Conservation (phyloP, 2,113 vertebrate genomes). For the Tympanuchus pallidicinctus region DNA sequence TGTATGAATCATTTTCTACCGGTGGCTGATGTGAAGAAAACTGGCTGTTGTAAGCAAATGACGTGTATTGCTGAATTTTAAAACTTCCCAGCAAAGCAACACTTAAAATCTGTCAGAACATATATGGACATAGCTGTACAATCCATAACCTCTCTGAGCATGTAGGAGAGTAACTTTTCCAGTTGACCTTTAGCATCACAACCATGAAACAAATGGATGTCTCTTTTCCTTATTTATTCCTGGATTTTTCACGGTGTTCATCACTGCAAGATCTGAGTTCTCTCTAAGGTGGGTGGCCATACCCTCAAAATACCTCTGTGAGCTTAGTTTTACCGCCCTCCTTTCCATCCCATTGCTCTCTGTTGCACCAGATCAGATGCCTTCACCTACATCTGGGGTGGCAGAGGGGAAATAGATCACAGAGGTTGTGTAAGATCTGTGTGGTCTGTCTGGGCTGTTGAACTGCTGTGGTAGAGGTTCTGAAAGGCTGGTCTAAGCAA, state of each 20-base stretch:
- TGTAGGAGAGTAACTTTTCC: slow-evolving; percentile 35
- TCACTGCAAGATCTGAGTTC: neutral
- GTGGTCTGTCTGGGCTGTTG: neutral
- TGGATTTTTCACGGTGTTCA: neutral
- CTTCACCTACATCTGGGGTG: rapidly evolving
- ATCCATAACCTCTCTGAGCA: neutral
- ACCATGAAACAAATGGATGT: neutral
- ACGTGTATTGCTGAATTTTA: slow-evolving; percentile 58
- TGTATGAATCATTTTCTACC: slow-evolving; percentile 69
- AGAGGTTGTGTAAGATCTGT: neutral
- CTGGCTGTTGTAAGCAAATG: slow-evolving; percentile 72
- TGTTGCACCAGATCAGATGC: neutral
- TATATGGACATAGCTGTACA: slow-evolving; percentile 44
- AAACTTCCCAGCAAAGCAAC: slow-evolving; percentile 47
- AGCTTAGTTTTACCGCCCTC: neutral
- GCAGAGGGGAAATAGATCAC: neutral
- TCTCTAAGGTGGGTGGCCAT: neutral
- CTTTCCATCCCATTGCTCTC: neutral
- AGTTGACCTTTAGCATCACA: slow-evolving; percentile 67
- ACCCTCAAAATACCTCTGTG: neutral
- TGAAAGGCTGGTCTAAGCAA: neutral
- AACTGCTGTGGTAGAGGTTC: neutral
- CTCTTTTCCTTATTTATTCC: slow-evolving; percentile 5
- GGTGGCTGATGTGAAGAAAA: slow-evolving; percentile 41
- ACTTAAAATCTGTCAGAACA: slow-evolving; percentile 63